Evolutionary conservation across 2,113 vertebrate genomes (phyloP), one percentile per base, ranked within the genome.

Genomic region (Festucalex cinctus): DNA sequence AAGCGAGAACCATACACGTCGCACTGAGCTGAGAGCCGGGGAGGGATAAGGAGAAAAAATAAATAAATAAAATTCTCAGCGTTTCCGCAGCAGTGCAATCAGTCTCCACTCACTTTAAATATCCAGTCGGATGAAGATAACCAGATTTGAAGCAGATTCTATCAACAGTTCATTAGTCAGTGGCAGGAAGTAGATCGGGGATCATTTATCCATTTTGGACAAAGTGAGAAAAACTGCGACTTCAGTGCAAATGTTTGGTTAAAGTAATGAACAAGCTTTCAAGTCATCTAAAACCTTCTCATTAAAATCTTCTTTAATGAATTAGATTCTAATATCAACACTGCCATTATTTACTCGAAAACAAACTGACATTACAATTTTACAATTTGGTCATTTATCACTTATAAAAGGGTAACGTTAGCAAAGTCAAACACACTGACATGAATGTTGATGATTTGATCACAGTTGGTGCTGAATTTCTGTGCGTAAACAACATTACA

Each of bases 101-200:
- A 13, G 44, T 64, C 43, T 64, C n/a, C 8, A 46, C 58, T 60
- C 54, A 26, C 6, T 39, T 36, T 22, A 60, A 60, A 73, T 46
- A 16, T 37, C 22, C n/a, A 5, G 20, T 19, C 22, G 1, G 6
- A 32, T 37, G 59, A 62, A 62, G 59, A 39, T 41, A 62, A 68
- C 62, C 46, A 63, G n/a, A 63, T 63, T 46, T 65, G 41, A 57
- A 74, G 43, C 58, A 49, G 53, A 71, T 32, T 62, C 48, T 46
- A 63, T 72, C 35, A 14, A 57, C 66, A 73, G 71, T 71, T 62
- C 67, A 73, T 65, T 74, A 65, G 66, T 69, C 48, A 65, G 63
- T 7, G 0, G 37, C 60, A 54, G 43, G 63, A 54, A 72, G 64
- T 39, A 39, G 53, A 53, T 37, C 35, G 3, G 3, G 3, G 32